These are phyloP conservation scores for Symphodus melops DNA, from an alignment of 2,113 vertebrate genomes.

Conservation along the genomic window DNA sequence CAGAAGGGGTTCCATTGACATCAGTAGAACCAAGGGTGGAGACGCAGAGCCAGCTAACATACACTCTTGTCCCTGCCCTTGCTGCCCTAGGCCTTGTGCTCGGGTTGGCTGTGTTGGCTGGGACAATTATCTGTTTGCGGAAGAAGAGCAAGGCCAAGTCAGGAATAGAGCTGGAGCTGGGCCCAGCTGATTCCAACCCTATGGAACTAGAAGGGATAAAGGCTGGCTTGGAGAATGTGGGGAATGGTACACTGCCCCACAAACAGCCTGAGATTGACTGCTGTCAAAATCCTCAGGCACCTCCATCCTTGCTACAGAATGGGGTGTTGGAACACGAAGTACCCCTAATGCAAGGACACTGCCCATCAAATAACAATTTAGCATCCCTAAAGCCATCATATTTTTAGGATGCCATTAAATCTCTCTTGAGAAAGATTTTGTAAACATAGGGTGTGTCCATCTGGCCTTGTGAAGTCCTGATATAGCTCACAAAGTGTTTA, in stretches of 20 bases:
- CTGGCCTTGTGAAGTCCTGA: conserved; percentile 22
- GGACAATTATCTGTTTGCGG: conserved; percentile 80
- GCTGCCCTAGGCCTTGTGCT: conserved; percentile 81
- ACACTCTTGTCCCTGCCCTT: conserved; percentile 83
- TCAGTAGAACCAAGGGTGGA: conserved; percentile 81
- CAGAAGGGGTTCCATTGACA: conserved; percentile 69
- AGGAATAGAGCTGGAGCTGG: conserved; percentile 86
- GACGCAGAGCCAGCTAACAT: conserved; percentile 75
- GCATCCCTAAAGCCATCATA: conserved; percentile 87
- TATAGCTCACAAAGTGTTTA: conserved; percentile 51
- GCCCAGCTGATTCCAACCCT: conserved; percentile 74
- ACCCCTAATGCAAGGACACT: conserved; percentile 87
- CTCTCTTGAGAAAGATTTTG: conserved; percentile 23
- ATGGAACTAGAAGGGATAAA: conserved; percentile 90
- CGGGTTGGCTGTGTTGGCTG: conserved; percentile 70
- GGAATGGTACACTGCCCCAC: conserved; percentile 74
- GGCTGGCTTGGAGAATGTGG: conserved; percentile 83
- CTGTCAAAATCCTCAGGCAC: conserved; percentile 51
- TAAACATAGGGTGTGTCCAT: not conserved
- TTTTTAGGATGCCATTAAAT: conserved; percentile 76
- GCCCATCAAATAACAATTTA: conserved; percentile 84
- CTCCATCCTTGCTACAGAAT: conserved; percentile 45
- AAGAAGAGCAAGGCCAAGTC: conserved; percentile 77
- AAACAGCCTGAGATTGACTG: conserved; percentile 79
- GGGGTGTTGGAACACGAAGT: conserved; percentile 84